Conservation (phyloP, 2,113 vertebrate genomes). For the Odontophorus gujanensis region DNA sequence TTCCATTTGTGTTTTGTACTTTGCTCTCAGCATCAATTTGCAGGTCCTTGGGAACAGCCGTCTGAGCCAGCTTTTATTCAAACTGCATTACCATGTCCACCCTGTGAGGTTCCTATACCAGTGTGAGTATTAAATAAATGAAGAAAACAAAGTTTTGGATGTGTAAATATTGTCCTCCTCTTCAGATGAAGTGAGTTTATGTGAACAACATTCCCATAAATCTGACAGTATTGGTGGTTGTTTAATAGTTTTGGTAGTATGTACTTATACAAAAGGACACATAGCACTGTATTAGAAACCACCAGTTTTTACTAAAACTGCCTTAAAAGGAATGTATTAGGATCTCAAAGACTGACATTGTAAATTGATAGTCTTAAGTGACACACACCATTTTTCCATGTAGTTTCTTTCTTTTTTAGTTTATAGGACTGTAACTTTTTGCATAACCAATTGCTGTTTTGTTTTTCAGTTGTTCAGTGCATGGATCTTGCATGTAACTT, state of each 20-base stretch:
- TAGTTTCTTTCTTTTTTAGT: neutral
- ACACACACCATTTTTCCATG: neutral
- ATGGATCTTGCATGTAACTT: neutral
- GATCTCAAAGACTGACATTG: neutral
- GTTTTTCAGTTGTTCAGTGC: neutral
- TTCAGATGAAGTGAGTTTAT: neutral
- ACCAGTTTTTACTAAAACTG: neutral
- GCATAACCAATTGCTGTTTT: neutral
- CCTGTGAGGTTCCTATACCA: constrained; percentile 87
- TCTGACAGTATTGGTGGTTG: neutral
- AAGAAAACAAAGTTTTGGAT: neutral
- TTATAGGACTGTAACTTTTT: neutral
- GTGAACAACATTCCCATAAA: neutral
- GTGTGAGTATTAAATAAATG: constrained; percentile 78
- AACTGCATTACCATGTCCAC: constrained; percentile 88
- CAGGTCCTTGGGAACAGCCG: constrained; percentile 92
- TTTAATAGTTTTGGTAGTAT: neutral
- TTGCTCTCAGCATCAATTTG: constrained; percentile 82
- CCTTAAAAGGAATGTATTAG: neutral
- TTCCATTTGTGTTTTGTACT: neutral
- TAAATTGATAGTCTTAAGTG: neutral
- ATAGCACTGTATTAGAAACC: too few relatives aligned
- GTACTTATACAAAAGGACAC: neutral
- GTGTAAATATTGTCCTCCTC: neutral
- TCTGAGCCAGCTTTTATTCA: constrained; percentile 86